Evolutionary conservation across 2,888 invertebrate genomes (phyloP), one percentile per base, ranked within the genome.

Genomic region (Brachypalpus laphriformis): DNA sequence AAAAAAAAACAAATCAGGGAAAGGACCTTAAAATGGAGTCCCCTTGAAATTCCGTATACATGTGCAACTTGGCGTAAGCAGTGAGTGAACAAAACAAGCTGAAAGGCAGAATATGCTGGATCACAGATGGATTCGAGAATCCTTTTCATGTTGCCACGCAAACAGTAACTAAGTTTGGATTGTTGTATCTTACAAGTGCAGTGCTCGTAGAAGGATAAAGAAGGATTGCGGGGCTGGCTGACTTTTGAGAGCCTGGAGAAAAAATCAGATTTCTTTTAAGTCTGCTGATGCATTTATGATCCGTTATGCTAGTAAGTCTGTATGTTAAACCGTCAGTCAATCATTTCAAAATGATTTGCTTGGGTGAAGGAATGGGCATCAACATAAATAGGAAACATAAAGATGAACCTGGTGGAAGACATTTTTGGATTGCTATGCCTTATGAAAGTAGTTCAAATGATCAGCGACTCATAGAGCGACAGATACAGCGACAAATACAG

Each of bases 21-120:
- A 57, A 57, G 75, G 75, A 75, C 47, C 65, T 34, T 25, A 65
- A 74, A 74, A 74, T 65, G 63, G 63, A 74, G 74, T 65, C 63
- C 72, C 54, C 63, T 66, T 75, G 20, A 66, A 76, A 45, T 66
- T 45, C 47, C 47, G 66, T 66, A 59, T 40, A 25, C 25, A 59
- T 68, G 42, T 68, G 16, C 61, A 61, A 40, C 42, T 49, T 25
- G 76, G 59, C 47, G 20, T 9, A n/a, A 37, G 14, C 14, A 25
- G 4, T 34, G 20, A 9, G 34, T 20, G 18, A 47, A 59, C 47
- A 37, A 37, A 11, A 37, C 59, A 40, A 51, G 20, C 28, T 42
- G 75, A 56, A 47, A 42, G 42, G 42, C 47, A 18, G n/a, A 57
- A 54, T 56, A 28, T 42, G 59, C 18, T 22, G 68, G 22, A 66